phyloP scores from a whole-genome alignment of 2,888 invertebrate genomes.

The Catocala fraxini region DNA sequence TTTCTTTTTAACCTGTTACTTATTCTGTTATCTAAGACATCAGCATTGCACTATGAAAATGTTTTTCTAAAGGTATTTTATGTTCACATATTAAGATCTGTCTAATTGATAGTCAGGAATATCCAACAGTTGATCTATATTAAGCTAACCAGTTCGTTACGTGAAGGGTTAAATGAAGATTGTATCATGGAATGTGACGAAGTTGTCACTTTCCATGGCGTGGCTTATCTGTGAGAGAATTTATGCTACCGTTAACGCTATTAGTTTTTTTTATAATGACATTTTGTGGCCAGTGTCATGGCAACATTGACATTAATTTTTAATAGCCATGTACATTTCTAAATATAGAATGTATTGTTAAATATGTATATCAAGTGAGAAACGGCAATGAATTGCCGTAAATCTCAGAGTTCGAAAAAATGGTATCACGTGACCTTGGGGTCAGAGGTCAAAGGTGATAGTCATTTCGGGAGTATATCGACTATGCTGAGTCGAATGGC shows the following conservation, averaged over 20 bases:
- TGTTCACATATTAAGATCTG: conserved; percentile 12
- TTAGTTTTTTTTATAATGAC: conserved; percentile 1
- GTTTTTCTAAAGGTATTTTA: conserved; percentile 28
- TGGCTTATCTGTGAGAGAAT: conserved; percentile 12
- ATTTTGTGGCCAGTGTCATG: not conserved
- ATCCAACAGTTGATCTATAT: conserved; percentile 32
- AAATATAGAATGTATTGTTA: no score
- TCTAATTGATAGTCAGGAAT: conserved; percentile 27
- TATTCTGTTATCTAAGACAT: conserved; percentile 16
- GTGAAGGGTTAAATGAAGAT: conserved; percentile 27
- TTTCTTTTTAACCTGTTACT: no score
- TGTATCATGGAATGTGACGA: conserved; percentile 27
- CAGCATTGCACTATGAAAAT: conserved; percentile 33
- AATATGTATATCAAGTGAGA: no score
- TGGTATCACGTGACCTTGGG: no score
- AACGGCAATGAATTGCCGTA: no score
- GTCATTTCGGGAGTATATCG: no score
- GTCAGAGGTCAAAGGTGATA: no score
- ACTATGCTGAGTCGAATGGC: no score
- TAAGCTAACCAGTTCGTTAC: conserved; percentile 28
- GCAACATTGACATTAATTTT: no score
- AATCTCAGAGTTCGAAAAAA: no score
- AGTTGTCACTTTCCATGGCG: conserved; percentile 35
- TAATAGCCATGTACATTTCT: no score
- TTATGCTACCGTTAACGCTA: conserved; percentile 11